Conservation (phyloP, 2,888 invertebrate genomes). For the Xylophagus ater region DNA sequence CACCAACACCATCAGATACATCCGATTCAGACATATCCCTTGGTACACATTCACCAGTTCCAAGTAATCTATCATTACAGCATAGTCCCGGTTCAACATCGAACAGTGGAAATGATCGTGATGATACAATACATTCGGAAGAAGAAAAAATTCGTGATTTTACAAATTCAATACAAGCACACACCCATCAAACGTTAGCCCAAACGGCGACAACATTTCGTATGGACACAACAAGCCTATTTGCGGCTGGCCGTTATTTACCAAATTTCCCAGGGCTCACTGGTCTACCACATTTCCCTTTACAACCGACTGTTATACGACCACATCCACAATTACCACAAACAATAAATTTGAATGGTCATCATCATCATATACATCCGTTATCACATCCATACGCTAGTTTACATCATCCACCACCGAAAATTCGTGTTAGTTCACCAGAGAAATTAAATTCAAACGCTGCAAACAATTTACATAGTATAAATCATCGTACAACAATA, state of each 20-base stretch:
- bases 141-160: slow-evolving; percentile 37
- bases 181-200: slow-evolving; percentile 18
- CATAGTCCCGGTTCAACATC: slow-evolving; percentile 40
- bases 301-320: slow-evolving; percentile 37
- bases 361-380: slow-evolving; percentile 18
- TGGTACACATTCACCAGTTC: slow-evolving; percentile 40
- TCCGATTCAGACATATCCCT: slow-evolving; percentile 40
- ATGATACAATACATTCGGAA: slow-evolving; percentile 36
- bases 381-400: slow-evolving; percentile 26
- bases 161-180: slow-evolving; percentile 29
- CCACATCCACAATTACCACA: slow-evolving; percentile 38
- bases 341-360: slow-evolving; percentile 29
- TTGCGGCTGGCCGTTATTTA: slow-evolving; percentile 38
- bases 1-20: slow-evolving; percentile 37
- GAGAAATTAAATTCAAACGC: slow-evolving; percentile 37
- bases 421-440: slow-evolving; percentile 38
- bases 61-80: slow-evolving; percentile 36
- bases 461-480: slow-evolving; percentile 22
- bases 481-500: slow-evolving; percentile 9
- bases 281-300: slow-evolving; percentile 37
- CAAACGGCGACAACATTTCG: slow-evolving; percentile 28
- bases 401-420: slow-evolving; percentile 31
- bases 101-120: slow-evolving; percentile 37
- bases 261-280: slow-evolving; percentile 38
- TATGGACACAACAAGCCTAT: slow-evolving; percentile 31